Base-by-base conservation (phyloP, 2,888 invertebrate genomes). In the Adelognathus sp. region DNA sequence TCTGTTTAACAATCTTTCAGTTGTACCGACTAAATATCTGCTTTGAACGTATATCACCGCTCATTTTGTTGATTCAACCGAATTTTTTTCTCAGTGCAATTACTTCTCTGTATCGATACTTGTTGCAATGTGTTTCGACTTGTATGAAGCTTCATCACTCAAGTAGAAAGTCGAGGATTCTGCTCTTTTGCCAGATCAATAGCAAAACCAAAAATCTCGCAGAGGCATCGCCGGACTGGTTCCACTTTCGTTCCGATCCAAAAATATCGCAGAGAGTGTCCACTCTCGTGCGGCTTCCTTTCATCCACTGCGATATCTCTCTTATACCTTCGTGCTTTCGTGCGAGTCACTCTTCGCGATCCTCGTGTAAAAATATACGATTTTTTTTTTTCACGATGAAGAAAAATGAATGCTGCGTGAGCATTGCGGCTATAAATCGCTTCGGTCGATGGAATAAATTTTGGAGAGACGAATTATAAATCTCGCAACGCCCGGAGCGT, bases 81-180 rank as follows among this genome's bases (percentile, higher is more conserved):
- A n/a, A n/a, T n/a, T n/a, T n/a, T n/a, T n/a, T n/a, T n/a, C n/a
- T n/a, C n/a, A n/a, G 39, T 64, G 70, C 56, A 61, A 73, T 72
- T 39, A 56, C 36, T 66, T 36, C 58, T 3, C 46, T 3, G 33
- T 54, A 61, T 67, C 24, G 54, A 67, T 63, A 56, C 36, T 50
- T 81, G 84, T 86, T 81, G 83, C 83, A 79, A 67, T 76, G 74
- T 31, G 4, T 41, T 67, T 63, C 29, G 9, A 52, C 14, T 61
- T 36, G 36, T 29, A 36, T 27, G 16, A 31, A 67, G 63, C 75
- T 77, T 69, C 52, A 54, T 80, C 76, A 74, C 75, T 72, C 71
- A 82, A 86, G 44, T n/a, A n/a, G n/a, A 83, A 82, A 83, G 81
- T 82, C 80, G 76, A 46, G 39, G 24, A 54, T 46, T 44, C 21